phyloP scores from a whole-genome alignment of 2,888 invertebrate species.

The Portevinia maculata region DNA sequence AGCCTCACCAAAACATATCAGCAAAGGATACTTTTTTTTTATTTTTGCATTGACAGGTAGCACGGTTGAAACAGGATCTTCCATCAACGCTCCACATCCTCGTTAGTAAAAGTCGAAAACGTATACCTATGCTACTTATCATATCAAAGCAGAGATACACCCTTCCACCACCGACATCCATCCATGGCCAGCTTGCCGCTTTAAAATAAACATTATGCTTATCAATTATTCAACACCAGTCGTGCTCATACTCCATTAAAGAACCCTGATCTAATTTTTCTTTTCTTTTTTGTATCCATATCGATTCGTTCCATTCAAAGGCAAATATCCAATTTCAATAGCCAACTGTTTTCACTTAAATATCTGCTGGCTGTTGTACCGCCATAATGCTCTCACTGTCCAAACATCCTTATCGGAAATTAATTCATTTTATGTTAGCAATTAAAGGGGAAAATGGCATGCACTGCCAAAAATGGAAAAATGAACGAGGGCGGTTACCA shows the following conservation, averaged over 20 bases:
- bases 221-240: conserved; percentile 65
- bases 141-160: neutral
- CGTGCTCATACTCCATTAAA: conserved; percentile 19
- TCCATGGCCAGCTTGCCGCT: neutral
- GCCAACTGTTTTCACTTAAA: neutral
- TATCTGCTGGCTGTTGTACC: conserved; percentile 26
- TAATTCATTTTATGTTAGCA: conserved; percentile 71
- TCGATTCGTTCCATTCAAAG: conserved; percentile 33
- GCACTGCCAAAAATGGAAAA: conserved; percentile 5
- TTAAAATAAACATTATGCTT: conserved; percentile 47
- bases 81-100: too few relatives aligned
- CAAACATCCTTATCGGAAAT: conserved; percentile 73
- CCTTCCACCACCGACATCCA: neutral
- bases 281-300: conserved; percentile 34
- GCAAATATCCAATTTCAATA: conserved; percentile 58
- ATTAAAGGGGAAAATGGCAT: conserved; percentile 54
- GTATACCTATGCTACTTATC: conserved; percentile 12
- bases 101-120: neutral
- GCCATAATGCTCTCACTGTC: conserved; percentile 53
- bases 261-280: conserved; percentile 3
- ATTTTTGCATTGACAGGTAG: too few relatives aligned
- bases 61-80: too few relatives aligned
- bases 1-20: too few relatives aligned
- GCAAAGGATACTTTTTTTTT: too few relatives aligned
- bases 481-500: conserved; percentile 13